Percentiles rank a stretch among this genome's conserved stretches.
Conservation (phyloP, 1,140 invertebrate genomes). For the Watersipora subatra region DNA sequence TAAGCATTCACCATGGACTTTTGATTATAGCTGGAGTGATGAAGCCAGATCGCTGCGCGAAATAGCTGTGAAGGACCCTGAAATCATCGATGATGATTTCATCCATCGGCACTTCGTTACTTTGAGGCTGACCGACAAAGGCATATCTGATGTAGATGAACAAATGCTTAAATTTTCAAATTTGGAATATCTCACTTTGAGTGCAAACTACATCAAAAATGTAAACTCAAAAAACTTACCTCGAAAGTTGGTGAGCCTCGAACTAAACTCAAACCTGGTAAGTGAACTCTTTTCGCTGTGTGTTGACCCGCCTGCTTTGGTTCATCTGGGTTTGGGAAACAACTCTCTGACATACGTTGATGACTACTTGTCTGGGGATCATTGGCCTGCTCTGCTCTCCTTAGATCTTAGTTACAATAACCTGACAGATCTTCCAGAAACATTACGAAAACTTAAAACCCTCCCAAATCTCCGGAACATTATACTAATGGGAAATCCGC, state of each 20-base stretch:
- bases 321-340: conserved; percentile 31
- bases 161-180: conserved; percentile 26
- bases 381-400: conserved; percentile 32
- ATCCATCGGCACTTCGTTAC: conserved; percentile 31
- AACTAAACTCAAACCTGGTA: conserved; percentile 36
- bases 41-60: conserved; percentile 30
- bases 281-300: conserved; percentile 28
- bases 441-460: conserved; percentile 25
- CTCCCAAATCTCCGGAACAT: conserved; percentile 32
- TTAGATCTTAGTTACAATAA: conserved; percentile 34
- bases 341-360: conserved; percentile 26
- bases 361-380: conserved; percentile 30
- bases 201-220: conserved; percentile 24
- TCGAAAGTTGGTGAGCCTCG: conserved; percentile 24
- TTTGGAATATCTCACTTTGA: conserved; percentile 30
- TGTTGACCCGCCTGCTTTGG: conserved; percentile 23
- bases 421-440: conserved; percentile 29
- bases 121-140: conserved; percentile 28
- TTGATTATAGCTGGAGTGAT: conserved; percentile 36
- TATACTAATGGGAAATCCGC: conserved; percentile 31
- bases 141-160: conserved; percentile 28
- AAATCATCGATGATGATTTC: conserved; percentile 32
- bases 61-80: conserved; percentile 32
- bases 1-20: conserved; percentile 32
- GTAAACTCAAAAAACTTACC: conserved; percentile 29